phyloP scores from a whole-genome alignment of 2,113 vertebrate species.

The Chionis minor region DNA sequence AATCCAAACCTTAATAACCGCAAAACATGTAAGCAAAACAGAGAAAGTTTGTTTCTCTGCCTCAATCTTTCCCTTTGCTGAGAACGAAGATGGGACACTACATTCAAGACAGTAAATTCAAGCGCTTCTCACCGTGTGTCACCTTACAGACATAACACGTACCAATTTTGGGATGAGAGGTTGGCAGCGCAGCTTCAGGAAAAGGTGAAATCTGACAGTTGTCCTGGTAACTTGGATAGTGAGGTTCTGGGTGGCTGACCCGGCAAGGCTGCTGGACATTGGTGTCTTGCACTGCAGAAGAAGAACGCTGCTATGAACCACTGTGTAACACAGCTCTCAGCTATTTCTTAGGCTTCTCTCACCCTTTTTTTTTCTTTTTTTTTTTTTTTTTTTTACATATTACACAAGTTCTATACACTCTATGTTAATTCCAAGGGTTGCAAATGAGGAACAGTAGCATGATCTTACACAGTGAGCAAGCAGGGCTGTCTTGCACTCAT shows the following conservation, averaged over 20 bases:
- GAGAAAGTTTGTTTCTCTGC: background rate
- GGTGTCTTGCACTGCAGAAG: conserved; percentile 70
- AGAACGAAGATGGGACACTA: background rate
- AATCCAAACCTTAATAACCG: background rate
- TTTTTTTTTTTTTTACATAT: background rate
- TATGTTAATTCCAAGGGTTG: background rate
- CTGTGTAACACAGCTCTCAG: background rate
- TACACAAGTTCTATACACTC: background rate
- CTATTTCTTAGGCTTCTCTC: accelerated
- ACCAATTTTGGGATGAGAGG: conserved; percentile 78
- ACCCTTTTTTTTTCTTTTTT: background rate
- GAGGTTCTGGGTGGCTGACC: conserved; percentile 74
- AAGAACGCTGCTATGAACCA: background rate
- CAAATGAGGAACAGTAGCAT: background rate
- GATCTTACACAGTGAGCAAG: background rate
- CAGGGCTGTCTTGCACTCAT: background rate
- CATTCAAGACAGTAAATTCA: background rate
- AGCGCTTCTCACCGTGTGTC: background rate
- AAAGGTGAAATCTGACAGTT: conserved; percentile 77
- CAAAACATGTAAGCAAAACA: background rate
- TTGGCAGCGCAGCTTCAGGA: conserved; percentile 76
- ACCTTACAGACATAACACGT: background rate
- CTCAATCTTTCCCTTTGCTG: background rate
- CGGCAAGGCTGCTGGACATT: conserved; percentile 74
- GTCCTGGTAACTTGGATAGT: conserved; percentile 79